A percentile compares a stretch with the other conserved stretches of the same genome.
Conservation (phyloP, 64 coral and sea anemone species). For the Pocillopora damicornis region DNA sequence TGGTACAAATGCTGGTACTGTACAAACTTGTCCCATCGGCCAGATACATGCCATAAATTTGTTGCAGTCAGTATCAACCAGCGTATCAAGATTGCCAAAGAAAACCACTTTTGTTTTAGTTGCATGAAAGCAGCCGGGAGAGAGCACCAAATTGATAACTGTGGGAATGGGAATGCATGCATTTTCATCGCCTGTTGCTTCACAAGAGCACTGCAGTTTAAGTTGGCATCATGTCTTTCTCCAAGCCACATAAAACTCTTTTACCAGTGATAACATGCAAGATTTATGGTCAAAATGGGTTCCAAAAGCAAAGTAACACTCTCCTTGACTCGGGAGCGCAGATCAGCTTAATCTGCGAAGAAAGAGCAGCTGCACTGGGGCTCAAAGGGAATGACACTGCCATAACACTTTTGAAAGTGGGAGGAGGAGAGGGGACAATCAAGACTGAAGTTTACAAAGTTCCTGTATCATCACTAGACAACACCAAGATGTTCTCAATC, state of each 20-base stretch:
- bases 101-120: conserved; percentile 40
- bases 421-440: conserved; percentile 36
- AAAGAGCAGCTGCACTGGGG: conserved; percentile 13
- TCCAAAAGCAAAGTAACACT: conserved; percentile 19
- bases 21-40: conserved; percentile 37
- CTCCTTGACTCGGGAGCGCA: conserved; percentile 49
- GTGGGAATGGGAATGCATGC: conserved; percentile 20
- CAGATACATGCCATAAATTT: conserved; percentile 32
- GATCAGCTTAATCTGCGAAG: conserved; percentile 24
- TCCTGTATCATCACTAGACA: not conserved
- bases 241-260: not conserved
- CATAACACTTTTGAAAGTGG: conserved; percentile 40
- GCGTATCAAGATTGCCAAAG: conserved; percentile 12
- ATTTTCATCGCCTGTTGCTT: conserved; percentile 49
- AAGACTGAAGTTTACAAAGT: not conserved
- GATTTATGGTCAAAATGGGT: conserved; percentile 30
- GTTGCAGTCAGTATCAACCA: conserved; percentile 13
- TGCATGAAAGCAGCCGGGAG: conserved; percentile 44
- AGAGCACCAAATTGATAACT: conserved; percentile 35
- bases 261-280: conserved; percentile 24
- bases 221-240: not conserved
- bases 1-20: conserved; percentile 70
- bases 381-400: conserved; percentile 28
- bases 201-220: conserved; percentile 20
- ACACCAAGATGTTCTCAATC: not conserved